A percentile compares a stretch with the other conserved stretches of the same genome.
Conservation (phyloP, 53 echinoderm and acorn worm genomes). For the Echinometra lucunter region DNA sequence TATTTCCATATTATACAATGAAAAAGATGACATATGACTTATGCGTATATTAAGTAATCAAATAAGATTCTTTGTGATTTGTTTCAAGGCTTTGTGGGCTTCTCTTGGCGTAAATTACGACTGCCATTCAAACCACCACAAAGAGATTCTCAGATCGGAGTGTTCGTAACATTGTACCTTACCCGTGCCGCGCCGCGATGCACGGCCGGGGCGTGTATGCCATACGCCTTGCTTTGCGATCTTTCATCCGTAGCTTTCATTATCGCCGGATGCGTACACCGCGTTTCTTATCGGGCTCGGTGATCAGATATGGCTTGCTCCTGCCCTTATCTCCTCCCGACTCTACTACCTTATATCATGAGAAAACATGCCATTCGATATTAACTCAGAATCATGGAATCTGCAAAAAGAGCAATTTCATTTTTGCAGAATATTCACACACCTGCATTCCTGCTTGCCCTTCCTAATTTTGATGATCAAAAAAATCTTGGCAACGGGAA, state of each 20-base stretch:
- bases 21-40: background rate
- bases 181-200: background rate
- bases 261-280: slow-evolving; percentile 72
- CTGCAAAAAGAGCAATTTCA: slow-evolving; percentile 9
- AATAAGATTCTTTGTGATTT: background rate
- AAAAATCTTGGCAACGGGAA: slow-evolving; percentile 36
- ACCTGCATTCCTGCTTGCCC: slow-evolving; percentile 26
- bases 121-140: background rate
- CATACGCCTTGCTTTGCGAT: slow-evolving; percentile 46
- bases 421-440: slow-evolving; percentile 38
- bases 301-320: slow-evolving; percentile 70
- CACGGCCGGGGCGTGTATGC: slow-evolving; percentile 53
- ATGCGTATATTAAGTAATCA: background rate
- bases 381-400: slow-evolving; percentile 59
- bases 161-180: background rate
- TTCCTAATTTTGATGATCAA: slow-evolving; percentile 32
- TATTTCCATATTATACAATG: background rate
- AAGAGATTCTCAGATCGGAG: background rate
- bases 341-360: slow-evolving; percentile 51
- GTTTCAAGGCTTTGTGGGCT: slow-evolving; percentile 9
- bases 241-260: slow-evolving; percentile 68
- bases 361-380: slow-evolving; percentile 69
- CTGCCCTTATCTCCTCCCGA: slow-evolving; percentile 53
- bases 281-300: slow-evolving; percentile 45
- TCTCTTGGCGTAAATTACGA: background rate